phyloP scores from a whole-genome alignment of 2,113 vertebrate species.

The Sinocyclocheilus grahami region DNA sequence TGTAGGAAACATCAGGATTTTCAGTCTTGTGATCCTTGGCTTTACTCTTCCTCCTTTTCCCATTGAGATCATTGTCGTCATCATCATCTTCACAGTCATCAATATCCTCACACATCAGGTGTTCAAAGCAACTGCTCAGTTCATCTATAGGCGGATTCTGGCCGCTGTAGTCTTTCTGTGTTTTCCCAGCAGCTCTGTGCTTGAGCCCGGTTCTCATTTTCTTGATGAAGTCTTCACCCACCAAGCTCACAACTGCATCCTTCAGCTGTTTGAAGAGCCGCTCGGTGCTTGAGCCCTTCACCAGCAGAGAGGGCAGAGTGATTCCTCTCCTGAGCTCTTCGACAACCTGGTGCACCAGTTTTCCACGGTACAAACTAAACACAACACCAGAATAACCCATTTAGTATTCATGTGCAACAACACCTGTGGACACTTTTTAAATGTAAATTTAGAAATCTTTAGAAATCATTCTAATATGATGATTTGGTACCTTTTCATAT shows the following conservation, averaged over 20 bases:
- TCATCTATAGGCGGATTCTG: neutral
- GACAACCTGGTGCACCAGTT: slow-evolving; percentile 76
- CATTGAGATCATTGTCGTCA: neutral
- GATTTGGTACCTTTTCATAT: no score
- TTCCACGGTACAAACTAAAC: slow-evolving; percentile 80
- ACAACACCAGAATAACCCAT: neutral
- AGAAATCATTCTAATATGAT: no score
- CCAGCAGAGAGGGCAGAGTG: slow-evolving; percentile 67
- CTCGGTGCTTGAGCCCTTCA: slow-evolving; percentile 53
- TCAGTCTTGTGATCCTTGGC: neutral
- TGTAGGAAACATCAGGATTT: neutral
- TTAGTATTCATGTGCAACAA: neutral
- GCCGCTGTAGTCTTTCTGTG: neutral
- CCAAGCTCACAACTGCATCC: slow-evolving; percentile 53
- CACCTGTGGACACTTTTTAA: neutral
- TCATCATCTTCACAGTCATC: slow-evolving; percentile 29
- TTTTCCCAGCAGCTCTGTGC: slow-evolving; percentile 51
- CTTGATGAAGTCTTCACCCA: slow-evolving; percentile 64
- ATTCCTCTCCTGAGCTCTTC: slow-evolving; percentile 62
- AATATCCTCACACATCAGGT: slow-evolving; percentile 60
- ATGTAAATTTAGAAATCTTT: no score
- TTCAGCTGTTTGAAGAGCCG: slow-evolving; percentile 70
- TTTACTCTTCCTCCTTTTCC: neutral
- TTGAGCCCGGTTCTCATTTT: slow-evolving; percentile 54
- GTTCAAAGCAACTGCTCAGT: slow-evolving; percentile 67